These are phyloP conservation scores for Avahi laniger DNA, from an alignment of 2,797 vertebrate species.

Conservation along the genomic window DNA sequence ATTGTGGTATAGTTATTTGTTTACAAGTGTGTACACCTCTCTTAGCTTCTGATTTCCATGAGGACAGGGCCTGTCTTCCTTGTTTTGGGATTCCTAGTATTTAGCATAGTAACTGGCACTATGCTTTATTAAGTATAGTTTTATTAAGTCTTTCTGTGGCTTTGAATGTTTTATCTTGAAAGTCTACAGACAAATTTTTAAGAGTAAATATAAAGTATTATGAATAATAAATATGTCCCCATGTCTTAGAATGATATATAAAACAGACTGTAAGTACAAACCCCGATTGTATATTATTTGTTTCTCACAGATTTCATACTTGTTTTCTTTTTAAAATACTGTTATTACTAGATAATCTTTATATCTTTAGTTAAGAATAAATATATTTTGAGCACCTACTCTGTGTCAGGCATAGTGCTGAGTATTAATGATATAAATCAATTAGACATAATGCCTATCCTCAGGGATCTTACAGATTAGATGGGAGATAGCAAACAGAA, in stretches of 20 bases:
- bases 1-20: not conserved
- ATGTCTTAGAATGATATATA: not conserved
- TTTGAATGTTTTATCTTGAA: not conserved
- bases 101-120: not conserved
- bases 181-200: not conserved
- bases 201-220: not conserved
- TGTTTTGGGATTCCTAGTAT: not conserved
- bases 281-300: not conserved
- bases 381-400: not conserved
- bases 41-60: not conserved
- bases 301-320: not conserved
- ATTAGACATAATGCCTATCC: not conserved
- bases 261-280: not conserved
- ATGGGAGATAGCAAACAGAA: not conserved
- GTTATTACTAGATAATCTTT: not conserved
- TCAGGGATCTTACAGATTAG: not conserved
- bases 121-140: not conserved
- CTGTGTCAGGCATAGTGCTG: not conserved
- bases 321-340: not conserved
- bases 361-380: not conserved
- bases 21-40: not conserved
- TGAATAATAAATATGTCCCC: not conserved
- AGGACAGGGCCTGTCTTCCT: not conserved
- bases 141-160: not conserved
- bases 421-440: not conserved